These are phyloP conservation scores for Pseudopipra pipra DNA, from an alignment of 2,113 vertebrate genomes.

Conservation along the genomic window DNA sequence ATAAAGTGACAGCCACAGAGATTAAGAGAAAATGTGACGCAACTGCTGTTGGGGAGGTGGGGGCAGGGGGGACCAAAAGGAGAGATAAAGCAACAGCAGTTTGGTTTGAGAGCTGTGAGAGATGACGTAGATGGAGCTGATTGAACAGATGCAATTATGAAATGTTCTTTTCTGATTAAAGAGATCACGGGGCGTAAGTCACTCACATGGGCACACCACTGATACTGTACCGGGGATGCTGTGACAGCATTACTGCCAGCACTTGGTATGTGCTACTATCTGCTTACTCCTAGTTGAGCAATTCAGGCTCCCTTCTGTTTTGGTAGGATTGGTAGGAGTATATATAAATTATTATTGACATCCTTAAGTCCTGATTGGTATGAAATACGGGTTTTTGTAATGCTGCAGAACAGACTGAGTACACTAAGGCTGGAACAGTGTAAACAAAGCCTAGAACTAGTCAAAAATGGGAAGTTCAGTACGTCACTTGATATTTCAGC, in stretches of 20 bases:
- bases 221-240: background rate
- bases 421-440: background rate
- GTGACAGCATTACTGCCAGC: background rate
- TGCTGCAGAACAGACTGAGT: background rate
- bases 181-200: fast-evolving
- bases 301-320: background rate
- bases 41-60: fast-evolving
- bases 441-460: background rate
- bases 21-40: background rate
- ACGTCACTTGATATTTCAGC: background rate
- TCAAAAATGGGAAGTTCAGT: background rate
- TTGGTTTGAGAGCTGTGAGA: background rate
- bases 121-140: background rate
- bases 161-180: background rate
- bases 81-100: background rate
- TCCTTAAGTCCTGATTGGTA: background rate
- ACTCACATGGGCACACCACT: fast-evolving
- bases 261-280: background rate
- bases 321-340: background rate
- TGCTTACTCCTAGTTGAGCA: background rate
- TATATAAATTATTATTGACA: background rate
- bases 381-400: background rate
- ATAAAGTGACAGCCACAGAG: background rate
- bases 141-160: background rate
- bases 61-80: no score